Base-by-base conservation (phyloP, 2,888 invertebrate genomes). In the Thera obeliscata region DNA sequence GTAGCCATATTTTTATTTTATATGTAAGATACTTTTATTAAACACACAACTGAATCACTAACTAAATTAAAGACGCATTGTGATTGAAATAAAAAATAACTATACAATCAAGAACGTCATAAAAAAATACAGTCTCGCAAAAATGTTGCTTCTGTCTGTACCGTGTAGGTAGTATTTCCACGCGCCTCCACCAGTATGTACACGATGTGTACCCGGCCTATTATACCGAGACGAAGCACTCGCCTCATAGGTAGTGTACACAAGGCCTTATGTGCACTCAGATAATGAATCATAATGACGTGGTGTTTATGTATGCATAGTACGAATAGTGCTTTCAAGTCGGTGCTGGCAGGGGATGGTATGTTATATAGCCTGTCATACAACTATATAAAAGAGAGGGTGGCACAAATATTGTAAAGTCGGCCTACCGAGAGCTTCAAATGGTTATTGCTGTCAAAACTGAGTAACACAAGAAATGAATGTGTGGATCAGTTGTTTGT, bases 101-200 rank as follows among this genome's bases (percentile, higher is more conserved):
- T 22, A 22, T 22, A 22, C 22, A 22, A 22, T 22, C 22, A 22
- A 22, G 22, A 22, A 22, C 22, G 22, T 38, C 4, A 3, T 38
- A 5, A 38, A 38, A 38, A 38, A 38, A 38, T 38, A 1, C 22
- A 43, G 43, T 2, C 43, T 8, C 43, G 9, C 9, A 46, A 52
- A 49, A 65, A 56, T 63, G 58, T 67, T 50, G 43, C 66, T 65
- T 56, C 68, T 66, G 64, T 64, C 71, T 41, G 71, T 71, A 71
- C 66, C 36, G 35, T 11, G 54, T 0, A 6, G 6, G 11, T 3
- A 55, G 41, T 6, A 11, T 11, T 38, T 9, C 38, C 41, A 7
- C 12, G 38, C 38, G 41, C 7, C 55, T 8, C 38, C 9, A 55
- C 54, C 35, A 54, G 3, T 41, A 33, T 36, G 33, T 8, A 57